Evolutionary conservation across 1,140 invertebrate genomes (phyloP), one percentile per base, ranked within the genome.

Genomic region (Papilio polytes): DNA sequence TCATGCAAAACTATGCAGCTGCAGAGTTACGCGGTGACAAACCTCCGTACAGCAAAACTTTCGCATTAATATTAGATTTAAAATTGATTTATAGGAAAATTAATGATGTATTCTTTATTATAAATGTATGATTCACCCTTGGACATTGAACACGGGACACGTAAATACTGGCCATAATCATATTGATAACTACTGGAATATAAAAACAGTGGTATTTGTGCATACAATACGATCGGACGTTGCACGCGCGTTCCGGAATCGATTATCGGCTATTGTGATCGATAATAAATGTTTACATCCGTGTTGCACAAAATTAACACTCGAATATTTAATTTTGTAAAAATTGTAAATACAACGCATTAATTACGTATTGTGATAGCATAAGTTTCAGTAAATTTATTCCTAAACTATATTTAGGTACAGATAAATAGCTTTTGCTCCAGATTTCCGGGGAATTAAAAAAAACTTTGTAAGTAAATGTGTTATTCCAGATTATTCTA

Each of bases 81-180:
- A 79, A 82, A 86, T 86, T 82, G 73, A 56, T 83, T 80, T 36
- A 59, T 56, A 36, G 48, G 72, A 84, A 80, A 91, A 91, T 91
- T 91, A 90, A 85, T 80, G 85, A 84, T 83, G 86, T 90, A 92
- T 94, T 94, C 89, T 90, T 87, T 76, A 74, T 74, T 51, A 59
- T 81, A 81, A 87, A 90, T 89, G 82, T 89, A 92, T 86, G 84
- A 92, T 91, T 87, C 46, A 81, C 85, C 85, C 88, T 87, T 83
- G 87, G 89, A 88, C 87, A 90, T 80, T 82, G 81, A 84, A 85
- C 83, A 82, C 56, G 81, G 81, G 85, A 87, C 80, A 82, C 81
- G 84, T 85, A 83, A 86, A 87, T 84, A 81, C 80, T 80, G 91
- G 88, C 89, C 53, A 89, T 89, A 82, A 87, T 83, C 74, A 74